A percentile compares a stretch with the other conserved stretches of the same genome.
Evolutionary conservation across 2,797 vertebrate genomes (phyloP).

Genomic region (Phataginus tricuspis): DNA sequence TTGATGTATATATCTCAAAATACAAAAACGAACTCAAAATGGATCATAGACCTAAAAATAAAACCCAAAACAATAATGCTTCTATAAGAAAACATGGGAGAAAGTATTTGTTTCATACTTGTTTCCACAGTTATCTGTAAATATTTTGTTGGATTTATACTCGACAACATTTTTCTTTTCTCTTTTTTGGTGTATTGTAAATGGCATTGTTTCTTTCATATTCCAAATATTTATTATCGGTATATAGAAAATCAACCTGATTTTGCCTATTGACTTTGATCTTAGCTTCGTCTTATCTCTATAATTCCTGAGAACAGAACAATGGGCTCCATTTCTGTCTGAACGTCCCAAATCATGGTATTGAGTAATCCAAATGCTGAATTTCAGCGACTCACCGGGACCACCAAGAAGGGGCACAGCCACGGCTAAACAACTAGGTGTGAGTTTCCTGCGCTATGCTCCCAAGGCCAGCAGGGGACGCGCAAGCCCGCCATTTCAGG

Average conservation of each 20-base stretch:
- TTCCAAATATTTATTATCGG: background rate
- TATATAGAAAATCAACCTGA: background rate
- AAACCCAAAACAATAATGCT: background rate
- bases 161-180: background rate
- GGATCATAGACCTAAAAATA: background rate
- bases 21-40: background rate
- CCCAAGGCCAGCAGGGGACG: background rate
- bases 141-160: background rate
- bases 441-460: background rate
- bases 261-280: constrained; percentile 1
- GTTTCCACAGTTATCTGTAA: background rate
- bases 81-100: background rate
- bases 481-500: background rate
- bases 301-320: background rate
- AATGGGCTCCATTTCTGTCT: background rate
- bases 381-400: background rate
- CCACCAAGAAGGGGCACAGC: background rate
- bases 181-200: background rate
- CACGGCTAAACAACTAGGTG: background rate
- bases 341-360: background rate
- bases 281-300: background rate
- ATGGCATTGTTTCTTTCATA: background rate
- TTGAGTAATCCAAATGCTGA: background rate
- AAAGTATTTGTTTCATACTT: background rate
- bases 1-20: background rate